Evolutionary conservation across 2,797 vertebrate genomes (phyloP).

Genomic region (Phalanger gymnotis): DNA sequence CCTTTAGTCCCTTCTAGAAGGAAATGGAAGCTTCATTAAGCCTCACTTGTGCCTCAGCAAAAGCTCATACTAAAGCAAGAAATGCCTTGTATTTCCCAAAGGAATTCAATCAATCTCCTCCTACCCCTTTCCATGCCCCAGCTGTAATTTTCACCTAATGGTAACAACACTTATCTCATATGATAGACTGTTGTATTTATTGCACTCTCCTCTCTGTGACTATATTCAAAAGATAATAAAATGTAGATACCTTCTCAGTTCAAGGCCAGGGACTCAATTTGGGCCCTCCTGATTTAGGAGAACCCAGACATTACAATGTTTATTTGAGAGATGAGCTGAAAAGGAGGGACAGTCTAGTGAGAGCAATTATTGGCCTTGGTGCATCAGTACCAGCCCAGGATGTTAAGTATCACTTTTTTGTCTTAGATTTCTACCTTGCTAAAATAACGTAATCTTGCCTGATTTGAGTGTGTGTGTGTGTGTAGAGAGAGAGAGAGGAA

Average conservation of each 20-base stretch:
- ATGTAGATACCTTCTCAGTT: neutral
- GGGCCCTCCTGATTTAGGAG: neutral
- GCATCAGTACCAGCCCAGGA: neutral
- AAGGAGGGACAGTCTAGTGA: neutral
- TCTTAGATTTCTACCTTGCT: neutral
- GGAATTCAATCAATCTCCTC: slow-evolving; percentile 40
- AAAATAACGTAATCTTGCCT: neutral
- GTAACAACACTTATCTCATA: neutral
- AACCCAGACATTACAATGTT: neutral
- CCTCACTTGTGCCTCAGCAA: slow-evolving; percentile 23
- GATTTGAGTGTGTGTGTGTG: neutral
- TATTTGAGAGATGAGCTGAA: neutral
- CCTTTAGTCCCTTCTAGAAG: neutral
- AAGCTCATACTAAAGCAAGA: slow-evolving; percentile 1
- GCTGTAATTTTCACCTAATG: slow-evolving; percentile 20
- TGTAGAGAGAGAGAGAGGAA: neutral
- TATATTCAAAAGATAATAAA: neutral
- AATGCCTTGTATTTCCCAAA: slow-evolving; percentile 45
- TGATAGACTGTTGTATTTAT: neutral
- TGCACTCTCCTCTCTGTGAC: neutral
- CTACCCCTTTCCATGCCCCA: slow-evolving; percentile 14
- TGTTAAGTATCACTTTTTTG: neutral
- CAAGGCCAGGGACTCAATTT: slow-evolving; percentile 37
- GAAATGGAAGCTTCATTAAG: neutral
- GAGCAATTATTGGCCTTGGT: no score